Evolutionary conservation across 35 echinoderm and acorn worm genomes (phyloP).

Genomic region (Stichopus chloronotus): DNA sequence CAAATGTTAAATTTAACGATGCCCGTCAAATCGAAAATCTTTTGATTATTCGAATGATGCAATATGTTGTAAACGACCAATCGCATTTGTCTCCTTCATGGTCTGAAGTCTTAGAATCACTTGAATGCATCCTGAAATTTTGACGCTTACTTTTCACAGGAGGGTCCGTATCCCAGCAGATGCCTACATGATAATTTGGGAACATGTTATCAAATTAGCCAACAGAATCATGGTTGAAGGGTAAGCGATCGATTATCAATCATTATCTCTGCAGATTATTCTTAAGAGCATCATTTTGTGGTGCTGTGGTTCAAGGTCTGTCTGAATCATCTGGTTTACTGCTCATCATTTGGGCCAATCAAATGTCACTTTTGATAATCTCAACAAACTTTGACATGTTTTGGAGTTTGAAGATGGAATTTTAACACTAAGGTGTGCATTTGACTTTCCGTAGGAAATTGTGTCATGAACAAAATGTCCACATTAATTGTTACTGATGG

Average conservation of each 20-base stretch:
- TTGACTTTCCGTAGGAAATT: no score
- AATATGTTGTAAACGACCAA: no score
- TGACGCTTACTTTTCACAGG: conserved; percentile 52
- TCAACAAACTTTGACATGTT: no score
- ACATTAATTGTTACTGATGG: no score
- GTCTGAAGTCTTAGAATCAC: neutral
- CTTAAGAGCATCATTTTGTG: neutral
- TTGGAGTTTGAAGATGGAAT: no score
- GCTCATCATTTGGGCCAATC: neutral
- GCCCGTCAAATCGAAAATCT: no score
- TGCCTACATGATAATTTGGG: conserved; percentile 90
- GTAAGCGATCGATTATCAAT: conserved; percentile 54
- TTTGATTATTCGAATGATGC: no score
- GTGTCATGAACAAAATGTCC: no score
- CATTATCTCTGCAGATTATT: neutral
- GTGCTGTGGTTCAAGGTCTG: neutral
- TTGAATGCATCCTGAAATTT: neutral
- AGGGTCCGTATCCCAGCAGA: conserved; percentile 80
- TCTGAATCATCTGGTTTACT: neutral
- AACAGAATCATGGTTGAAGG: conserved; percentile 94
- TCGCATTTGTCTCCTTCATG: no score
- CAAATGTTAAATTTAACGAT: no score
- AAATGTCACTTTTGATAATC: no score
- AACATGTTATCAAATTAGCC: conserved; percentile 81
- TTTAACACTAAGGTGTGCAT: no score